Evolutionary conservation across 2,888 invertebrate genomes (phyloP).

Genomic region (Plutella xylostella): DNA sequence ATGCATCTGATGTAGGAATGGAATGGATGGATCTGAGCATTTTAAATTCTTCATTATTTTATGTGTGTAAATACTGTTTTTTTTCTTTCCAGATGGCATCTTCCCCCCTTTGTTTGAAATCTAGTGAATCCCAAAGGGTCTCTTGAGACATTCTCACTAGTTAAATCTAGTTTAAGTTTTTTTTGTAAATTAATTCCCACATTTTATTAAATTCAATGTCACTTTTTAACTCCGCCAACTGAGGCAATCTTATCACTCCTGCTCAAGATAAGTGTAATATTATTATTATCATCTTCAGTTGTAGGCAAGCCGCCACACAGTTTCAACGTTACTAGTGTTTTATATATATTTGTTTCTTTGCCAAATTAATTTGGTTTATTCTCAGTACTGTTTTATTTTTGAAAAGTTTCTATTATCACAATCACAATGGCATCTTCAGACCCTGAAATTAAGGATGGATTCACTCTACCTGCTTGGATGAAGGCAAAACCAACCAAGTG

Average conservation of each 20-base stretch:
- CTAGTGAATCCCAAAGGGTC: slow-evolving; percentile 40
- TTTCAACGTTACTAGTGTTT: slow-evolving; percentile 15
- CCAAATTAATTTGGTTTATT: background rate
- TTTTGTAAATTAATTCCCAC: slow-evolving; percentile 20
- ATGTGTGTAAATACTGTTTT: background rate
- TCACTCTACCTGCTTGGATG: slow-evolving; percentile 81
- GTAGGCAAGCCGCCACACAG: slow-evolving; percentile 28
- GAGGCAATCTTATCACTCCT: slow-evolving; percentile 57
- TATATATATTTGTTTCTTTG: background rate
- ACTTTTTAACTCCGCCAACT: slow-evolving; percentile 32
- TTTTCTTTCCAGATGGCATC: slow-evolving; percentile 53
- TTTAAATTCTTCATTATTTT: background rate
- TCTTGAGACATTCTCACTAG: slow-evolving; percentile 37
- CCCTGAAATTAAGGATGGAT: slow-evolving; percentile 71
- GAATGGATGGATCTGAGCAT: too few relatives aligned
- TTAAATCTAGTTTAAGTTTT: slow-evolving; percentile 21
- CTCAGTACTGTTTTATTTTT: background rate
- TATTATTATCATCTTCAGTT: background rate
- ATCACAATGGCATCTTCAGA: slow-evolving; percentile 61
- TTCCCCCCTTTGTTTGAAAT: slow-evolving; percentile 36
- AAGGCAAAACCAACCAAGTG: slow-evolving; percentile 73
- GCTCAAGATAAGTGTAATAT: slow-evolving; percentile 46
- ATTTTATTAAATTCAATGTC: slow-evolving; percentile 24
- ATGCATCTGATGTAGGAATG: too few relatives aligned
- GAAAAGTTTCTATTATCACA: background rate